Base-by-base conservation (phyloP, 2,888 invertebrate species). In the Crioceris asparagi region DNA sequence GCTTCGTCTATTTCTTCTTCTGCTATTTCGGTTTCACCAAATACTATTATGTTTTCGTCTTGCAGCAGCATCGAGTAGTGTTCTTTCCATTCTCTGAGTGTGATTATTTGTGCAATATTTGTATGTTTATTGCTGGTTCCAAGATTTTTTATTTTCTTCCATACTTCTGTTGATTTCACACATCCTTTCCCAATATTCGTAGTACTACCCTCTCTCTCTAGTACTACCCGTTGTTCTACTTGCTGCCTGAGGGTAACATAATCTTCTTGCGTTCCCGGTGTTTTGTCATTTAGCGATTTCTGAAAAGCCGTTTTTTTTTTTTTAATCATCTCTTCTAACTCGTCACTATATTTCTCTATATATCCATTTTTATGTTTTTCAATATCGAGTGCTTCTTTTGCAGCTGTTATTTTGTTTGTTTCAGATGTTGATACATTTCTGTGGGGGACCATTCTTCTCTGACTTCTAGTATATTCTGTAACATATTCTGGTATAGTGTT, bases 401-500 rank as follows among this genome's bases (percentile, higher is more conserved):
- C 31, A 8, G 31, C 2, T 5, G 6, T 31, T 2, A n/a, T 31
- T 14, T 17, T 3, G 12, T 2, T 31, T 3, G 2, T 31, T 31
- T 31, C 2, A 31, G 31, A 14, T 31, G 2, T 31, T 8, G 14
- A 14, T 31, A 31, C 31, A 31, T 14, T 14, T 31, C 14, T 14
- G 15, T 31, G 14, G 31, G 15, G 3, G 15, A 15, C 31, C 31
- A 31, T 31, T 14, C 15, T 31, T 31, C n/a, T 2, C n/a, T 25
- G 11, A 29, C 4, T 18, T 32, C 8, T 21, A 15, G 18, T 18
- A 1, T 17, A 10, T 18, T 32, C 32, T 32, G 19, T 2, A 18
- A 4, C 32, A 17, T 12, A 3, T 32, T 32, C 12, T 32, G 32
- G 11, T 32, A 32, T 32, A 32, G 12, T 1, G 11, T 21, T 32